A percentile compares a stretch with the other conserved stretches of the same genome.
These are phyloP conservation scores for Drosophila ustulata DNA, from an alignment of 2,888 invertebrate species.

Conservation along the genomic window DNA sequence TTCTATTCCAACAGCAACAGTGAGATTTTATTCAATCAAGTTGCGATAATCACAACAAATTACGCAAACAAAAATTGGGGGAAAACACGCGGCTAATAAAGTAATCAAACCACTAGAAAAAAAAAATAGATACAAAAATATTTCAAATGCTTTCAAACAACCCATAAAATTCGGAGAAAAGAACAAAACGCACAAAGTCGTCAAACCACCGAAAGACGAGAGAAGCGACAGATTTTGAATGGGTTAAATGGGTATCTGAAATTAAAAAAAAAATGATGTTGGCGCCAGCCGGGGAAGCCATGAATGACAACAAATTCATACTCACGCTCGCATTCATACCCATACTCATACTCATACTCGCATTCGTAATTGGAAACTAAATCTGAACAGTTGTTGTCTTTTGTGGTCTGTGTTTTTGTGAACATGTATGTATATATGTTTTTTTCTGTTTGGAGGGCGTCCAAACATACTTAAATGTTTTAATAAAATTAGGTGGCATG, in stretches of 20 bases:
- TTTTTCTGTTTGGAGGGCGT: neutral
- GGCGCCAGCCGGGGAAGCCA: slow-evolving; percentile 59
- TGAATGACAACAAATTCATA: slow-evolving; percentile 31
- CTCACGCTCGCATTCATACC: slow-evolving; percentile 5
- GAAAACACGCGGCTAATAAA: slow-evolving; percentile 53
- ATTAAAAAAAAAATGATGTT: slow-evolving; percentile 56
- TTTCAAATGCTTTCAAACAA: slow-evolving; percentile 41
- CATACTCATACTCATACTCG: slow-evolving; percentile 2
- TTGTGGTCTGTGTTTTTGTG: slow-evolving; percentile 1
- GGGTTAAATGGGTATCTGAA: slow-evolving; percentile 49
- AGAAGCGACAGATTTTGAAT: slow-evolving; percentile 64
- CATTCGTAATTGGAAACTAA: slow-evolving; percentile 62
- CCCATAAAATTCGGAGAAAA: slow-evolving; percentile 61
- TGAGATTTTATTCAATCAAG: slow-evolving; percentile 39
- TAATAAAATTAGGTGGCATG: slow-evolving; percentile 41
- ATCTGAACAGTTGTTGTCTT: slow-evolving; percentile 37
- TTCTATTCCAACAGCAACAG: slow-evolving; percentile 16
- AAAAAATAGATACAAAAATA: slow-evolving; percentile 27
- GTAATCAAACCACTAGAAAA: slow-evolving; percentile 67
- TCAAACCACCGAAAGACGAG: slow-evolving; percentile 23
- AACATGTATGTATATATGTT: neutral
- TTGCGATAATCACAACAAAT: slow-evolving; percentile 65
- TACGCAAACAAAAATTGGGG: slow-evolving; percentile 41
- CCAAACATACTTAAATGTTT: slow-evolving; percentile 15
- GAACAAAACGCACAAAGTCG: slow-evolving; percentile 15